Base-by-base conservation (phyloP, 2,797 vertebrate species). In the Salarias fasciatus region DNA sequence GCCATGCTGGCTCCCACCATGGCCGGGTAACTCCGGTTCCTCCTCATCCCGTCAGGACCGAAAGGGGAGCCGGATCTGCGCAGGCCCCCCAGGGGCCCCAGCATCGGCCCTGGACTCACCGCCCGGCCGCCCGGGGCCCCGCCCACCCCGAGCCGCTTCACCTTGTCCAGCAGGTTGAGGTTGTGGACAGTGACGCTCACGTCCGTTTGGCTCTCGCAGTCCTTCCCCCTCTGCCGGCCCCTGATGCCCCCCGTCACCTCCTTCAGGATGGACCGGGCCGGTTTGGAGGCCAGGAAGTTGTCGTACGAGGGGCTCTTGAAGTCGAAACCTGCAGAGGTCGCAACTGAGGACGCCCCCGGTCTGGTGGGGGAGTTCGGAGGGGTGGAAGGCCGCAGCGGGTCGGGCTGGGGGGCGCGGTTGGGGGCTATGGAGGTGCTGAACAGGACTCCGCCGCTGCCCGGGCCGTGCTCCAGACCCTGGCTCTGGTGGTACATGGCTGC, bases 1-100 rank as follows among this genome's bases (percentile, higher is more conserved):
- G 96, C 97, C 97, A 99, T 97, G 88, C 97, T 98, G 77, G 97
- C 96, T 12, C 97, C 96, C 41, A 98, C 96, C 95, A 98, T 94
- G 31, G 95, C 94, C 11, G 97, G 97, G 85, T 97, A 98, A 87
- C 96, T 99, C 44, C 95, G 93, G 56, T 99, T 99, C 81, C 96
- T 92, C 30, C 96, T 94, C 72, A 99, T 95, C 61, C 96, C 96
- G 5, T 94, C 89, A 0, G 95, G 91, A 0, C 94, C 92, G 63
- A 96, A 94, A 36, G 95, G 92, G 28, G 93, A 95, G 7, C 93
- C 89, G 0, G 95, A 92, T 70, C 95, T 92, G 8, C 93, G 93
- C 11, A 96, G 82, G 40, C 94, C 94, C 6, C 94, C 94, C 9
- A 97, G 91, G 66, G 94, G 93, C 81, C 93, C 94, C 52, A 93